Conservation (phyloP, 2,113 vertebrate genomes). For the Motacilla tschutschensis region DNA sequence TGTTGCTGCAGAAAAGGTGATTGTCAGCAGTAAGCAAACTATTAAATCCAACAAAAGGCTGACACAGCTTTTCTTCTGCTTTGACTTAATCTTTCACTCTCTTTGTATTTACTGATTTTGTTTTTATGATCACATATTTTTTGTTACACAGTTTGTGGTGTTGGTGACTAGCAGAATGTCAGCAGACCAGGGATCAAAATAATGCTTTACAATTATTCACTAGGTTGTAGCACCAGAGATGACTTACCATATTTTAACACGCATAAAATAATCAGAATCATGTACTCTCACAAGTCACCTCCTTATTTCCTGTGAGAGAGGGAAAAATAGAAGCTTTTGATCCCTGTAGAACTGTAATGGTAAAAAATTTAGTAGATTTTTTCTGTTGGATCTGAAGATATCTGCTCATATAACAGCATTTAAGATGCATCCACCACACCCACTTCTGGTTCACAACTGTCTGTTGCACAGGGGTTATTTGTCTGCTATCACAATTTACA, state of each 20-base stretch:
- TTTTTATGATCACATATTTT: background rate
- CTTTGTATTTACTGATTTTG: conserved; percentile 19
- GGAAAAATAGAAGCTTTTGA: background rate
- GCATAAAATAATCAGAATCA: background rate
- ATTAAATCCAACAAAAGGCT: background rate
- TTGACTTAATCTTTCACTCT: background rate
- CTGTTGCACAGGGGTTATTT: background rate
- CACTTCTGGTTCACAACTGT: background rate
- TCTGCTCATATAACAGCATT: background rate
- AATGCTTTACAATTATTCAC: background rate
- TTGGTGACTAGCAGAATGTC: background rate
- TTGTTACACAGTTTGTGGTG: background rate
- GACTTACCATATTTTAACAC: background rate
- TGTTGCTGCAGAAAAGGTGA: conserved; percentile 5
- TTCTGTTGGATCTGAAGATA: background rate
- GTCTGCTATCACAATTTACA: background rate
- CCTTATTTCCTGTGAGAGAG: background rate
- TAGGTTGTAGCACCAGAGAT: background rate
- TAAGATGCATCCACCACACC: background rate
- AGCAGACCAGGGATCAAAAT: background rate
- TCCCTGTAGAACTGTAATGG: background rate
- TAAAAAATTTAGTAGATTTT: background rate
- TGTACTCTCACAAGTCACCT: background rate
- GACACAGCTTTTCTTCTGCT: conserved; percentile 7
- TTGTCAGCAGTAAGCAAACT: conserved; percentile 16